Percentiles rank a stretch among this genome's conserved stretches.
phyloP scores from a whole-genome alignment of 1,140 invertebrate species.

The Dinothrombium tinctorium region DNA sequence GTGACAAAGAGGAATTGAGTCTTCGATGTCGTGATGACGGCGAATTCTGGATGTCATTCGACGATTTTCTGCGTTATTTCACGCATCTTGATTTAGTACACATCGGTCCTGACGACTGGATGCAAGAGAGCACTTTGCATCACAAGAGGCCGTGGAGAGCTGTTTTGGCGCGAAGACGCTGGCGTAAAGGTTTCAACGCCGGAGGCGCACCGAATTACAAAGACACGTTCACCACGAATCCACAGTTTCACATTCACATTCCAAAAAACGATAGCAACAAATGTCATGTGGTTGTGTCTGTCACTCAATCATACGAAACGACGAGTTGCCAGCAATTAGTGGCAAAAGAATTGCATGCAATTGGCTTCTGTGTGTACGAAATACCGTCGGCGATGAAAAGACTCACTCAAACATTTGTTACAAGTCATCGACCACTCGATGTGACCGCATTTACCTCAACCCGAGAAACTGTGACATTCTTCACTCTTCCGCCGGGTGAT shows the following conservation, averaged over 20 bases:
- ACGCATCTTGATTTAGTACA: constrained; percentile 62
- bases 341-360: constrained; percentile 22
- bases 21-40: constrained; percentile 29
- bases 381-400: constrained; percentile 34
- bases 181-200: constrained; percentile 63
- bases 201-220: constrained; percentile 67
- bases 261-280: constrained; percentile 32
- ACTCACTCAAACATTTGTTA: constrained; percentile 32
- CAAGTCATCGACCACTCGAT: constrained; percentile 34
- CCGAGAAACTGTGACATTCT: constrained; percentile 43
- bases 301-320: constrained; percentile 38
- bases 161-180: constrained; percentile 20
- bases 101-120: constrained; percentile 55
- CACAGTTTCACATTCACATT: constrained; percentile 48
- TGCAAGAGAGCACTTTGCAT: constrained; percentile 51
- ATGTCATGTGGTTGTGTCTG: constrained; percentile 43
- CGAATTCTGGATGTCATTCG: constrained; percentile 66
- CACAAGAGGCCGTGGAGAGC: constrained; percentile 51
- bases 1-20: constrained; percentile 41
- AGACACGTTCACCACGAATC: constrained; percentile 84
- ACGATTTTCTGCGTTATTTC: constrained; percentile 59
- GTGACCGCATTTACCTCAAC: constrained; percentile 38
- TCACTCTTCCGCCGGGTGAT: constrained; percentile 44
- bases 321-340: not conserved
- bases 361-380: constrained; percentile 45